A percentile compares a stretch with the other conserved stretches of the same genome.
Evolutionary conservation across 2,797 vertebrate genomes (phyloP).

Genomic region (Gymnopithys bicolor): DNA sequence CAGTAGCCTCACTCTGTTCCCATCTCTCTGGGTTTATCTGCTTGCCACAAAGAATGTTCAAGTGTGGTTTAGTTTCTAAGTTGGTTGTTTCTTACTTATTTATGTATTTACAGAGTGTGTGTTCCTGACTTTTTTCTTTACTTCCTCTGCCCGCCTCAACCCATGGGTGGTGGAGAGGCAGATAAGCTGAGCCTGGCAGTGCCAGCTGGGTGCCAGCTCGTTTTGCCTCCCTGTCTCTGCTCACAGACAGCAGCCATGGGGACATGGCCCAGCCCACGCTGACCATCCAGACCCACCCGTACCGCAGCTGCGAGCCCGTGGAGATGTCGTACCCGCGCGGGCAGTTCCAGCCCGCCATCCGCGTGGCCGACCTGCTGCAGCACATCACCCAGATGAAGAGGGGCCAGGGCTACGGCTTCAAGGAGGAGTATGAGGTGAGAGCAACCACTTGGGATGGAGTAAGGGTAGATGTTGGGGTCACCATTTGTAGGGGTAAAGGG

Average conservation of each 20-base stretch:
- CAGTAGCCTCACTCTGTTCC: background rate
- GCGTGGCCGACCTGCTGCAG: slow-evolving; percentile 94
- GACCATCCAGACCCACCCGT: slow-evolving; percentile 94
- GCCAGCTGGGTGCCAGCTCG: background rate
- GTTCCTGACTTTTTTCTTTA: background rate
- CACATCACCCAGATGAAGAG: slow-evolving; percentile 99
- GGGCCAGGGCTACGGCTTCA: slow-evolving; percentile 96
- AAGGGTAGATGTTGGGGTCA: no score
- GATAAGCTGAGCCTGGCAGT: background rate
- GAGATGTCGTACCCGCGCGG: slow-evolving; percentile 95
- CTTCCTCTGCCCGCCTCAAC: background rate
- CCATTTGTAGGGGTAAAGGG: no score
- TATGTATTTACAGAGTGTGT: fast-evolving
- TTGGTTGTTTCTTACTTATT: background rate
- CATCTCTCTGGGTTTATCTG: background rate
- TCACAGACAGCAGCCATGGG: slow-evolving; percentile 89
- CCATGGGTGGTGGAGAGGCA: background rate
- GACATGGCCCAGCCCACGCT: slow-evolving; percentile 91
- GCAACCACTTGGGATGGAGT: background rate
- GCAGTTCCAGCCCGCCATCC: slow-evolving; percentile 94
- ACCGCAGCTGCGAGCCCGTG: slow-evolving; percentile 92
- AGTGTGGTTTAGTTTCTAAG: background rate
- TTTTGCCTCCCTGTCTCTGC: slow-evolving; percentile 55
- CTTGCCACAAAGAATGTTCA: background rate
- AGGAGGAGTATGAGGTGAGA: slow-evolving; percentile 92